Percentiles rank a stretch among this genome's conserved stretches.
These are phyloP conservation scores for Falcaria lacertinaria DNA, from an alignment of 2,888 invertebrate species.

Conservation along the genomic window DNA sequence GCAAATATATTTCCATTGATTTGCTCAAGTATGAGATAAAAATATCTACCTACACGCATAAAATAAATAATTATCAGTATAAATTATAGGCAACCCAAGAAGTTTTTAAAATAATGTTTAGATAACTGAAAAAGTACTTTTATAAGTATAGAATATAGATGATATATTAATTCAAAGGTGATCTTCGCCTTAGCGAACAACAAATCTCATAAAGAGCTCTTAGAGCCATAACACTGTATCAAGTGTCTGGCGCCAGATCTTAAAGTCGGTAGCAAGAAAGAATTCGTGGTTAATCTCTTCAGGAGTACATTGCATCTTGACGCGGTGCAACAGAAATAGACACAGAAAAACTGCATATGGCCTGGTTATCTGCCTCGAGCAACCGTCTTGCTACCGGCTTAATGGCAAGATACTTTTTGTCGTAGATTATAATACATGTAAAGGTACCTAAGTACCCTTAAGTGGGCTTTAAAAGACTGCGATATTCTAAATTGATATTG, in stretches of 20 bases:
- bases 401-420: slow-evolving; percentile 31
- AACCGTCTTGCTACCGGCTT: slow-evolving; percentile 23
- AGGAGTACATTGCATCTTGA: slow-evolving; percentile 39
- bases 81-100: too few relatives aligned
- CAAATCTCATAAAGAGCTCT: slow-evolving; percentile 23
- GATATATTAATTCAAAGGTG: too few relatives aligned
- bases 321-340: slow-evolving; percentile 49
- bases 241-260: slow-evolving; percentile 50
- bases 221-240: slow-evolving; percentile 30
- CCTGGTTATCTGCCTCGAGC: slow-evolving; percentile 42
- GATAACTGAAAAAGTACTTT: too few relatives aligned
- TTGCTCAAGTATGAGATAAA: neutral
- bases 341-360: slow-evolving; percentile 62
- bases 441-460: neutral
- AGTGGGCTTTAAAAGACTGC: slow-evolving; percentile 2
- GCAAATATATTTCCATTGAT: neutral
- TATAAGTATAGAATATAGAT: too few relatives aligned
- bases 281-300: slow-evolving; percentile 38
- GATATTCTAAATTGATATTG: neutral
- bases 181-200: neutral
- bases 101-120: too few relatives aligned
- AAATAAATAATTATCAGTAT: too few relatives aligned
- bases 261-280: slow-evolving; percentile 33
- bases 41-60: too few relatives aligned
- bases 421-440: slow-evolving; percentile 5